These are phyloP conservation scores for Eospalax fontanierii DNA, from an alignment of 2,797 vertebrate genomes.

Conservation along the genomic window DNA sequence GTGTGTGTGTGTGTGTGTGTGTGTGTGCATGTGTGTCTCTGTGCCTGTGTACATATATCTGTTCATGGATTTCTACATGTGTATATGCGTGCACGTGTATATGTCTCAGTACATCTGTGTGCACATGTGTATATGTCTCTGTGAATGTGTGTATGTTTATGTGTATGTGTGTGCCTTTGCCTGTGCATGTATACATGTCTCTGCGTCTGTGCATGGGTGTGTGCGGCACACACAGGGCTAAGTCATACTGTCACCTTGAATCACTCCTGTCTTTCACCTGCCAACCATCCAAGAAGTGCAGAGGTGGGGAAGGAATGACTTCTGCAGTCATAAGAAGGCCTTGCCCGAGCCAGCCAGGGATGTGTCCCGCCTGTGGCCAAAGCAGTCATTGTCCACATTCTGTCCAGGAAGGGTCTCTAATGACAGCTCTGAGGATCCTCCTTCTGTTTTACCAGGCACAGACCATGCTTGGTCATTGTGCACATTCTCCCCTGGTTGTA, in stretches of 20 bases:
- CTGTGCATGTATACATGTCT: neutral
- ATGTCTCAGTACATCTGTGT: neutral
- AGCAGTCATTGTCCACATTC: accelerated
- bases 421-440: neutral
- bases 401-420: neutral
- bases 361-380: accelerated
- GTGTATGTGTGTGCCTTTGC: too few species aligned
- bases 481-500: accelerated
- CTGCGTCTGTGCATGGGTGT: neutral
- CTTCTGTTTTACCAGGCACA: accelerated
- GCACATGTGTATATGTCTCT: neutral
- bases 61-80: neutral
- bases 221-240: neutral
- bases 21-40: neutral
- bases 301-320: accelerated
- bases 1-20: neutral
- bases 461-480: accelerated
- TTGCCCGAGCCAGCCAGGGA: accelerated
- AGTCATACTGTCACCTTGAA: accelerated
- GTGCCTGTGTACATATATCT: neutral
- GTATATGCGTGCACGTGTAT: too few species aligned
- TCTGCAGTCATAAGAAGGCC: accelerated
- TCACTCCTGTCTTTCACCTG: accelerated
- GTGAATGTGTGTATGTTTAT: too few species aligned
- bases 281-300: accelerated